Conservation (phyloP, 1,140 invertebrate species). For the Bombus vancouverensis region DNA sequence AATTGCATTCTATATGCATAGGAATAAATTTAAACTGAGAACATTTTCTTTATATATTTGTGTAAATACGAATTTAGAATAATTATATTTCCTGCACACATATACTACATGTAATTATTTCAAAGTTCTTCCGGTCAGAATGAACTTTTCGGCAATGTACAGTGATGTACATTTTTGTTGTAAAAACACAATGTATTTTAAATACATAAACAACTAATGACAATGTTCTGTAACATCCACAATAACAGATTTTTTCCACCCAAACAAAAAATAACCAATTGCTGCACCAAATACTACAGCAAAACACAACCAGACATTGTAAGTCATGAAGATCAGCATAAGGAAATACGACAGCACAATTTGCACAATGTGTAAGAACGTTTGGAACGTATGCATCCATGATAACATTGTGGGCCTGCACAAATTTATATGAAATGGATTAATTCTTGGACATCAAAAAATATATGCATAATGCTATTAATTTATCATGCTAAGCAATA, state of each 20-base stretch:
- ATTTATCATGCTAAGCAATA: not conserved
- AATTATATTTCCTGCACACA: constrained; percentile 30
- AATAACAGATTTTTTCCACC: constrained; percentile 94
- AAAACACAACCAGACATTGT: constrained; percentile 96
- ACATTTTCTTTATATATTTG: constrained; percentile 25
- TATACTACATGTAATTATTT: constrained; percentile 14
- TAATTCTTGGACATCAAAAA: not conserved
- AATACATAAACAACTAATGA: constrained; percentile 85
- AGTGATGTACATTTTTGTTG: constrained; percentile 32
- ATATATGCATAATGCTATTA: not conserved
- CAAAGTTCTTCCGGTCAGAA: not conserved
- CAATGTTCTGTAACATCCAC: constrained; percentile 98
- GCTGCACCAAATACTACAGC: constrained; percentile 95
- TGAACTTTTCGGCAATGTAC: constrained; percentile 33
- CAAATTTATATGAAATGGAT: constrained; percentile 68
- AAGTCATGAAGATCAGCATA: constrained; percentile 99
- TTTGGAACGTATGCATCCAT: constrained; percentile 92
- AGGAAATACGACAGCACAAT: constrained; percentile 95
- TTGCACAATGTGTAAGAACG: constrained; percentile 94
- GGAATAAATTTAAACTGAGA: constrained; percentile 45
- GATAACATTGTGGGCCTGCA: constrained; percentile 91
- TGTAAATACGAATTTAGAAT: constrained; percentile 36
- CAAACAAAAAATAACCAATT: constrained; percentile 96
- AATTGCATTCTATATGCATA: constrained; percentile 37
- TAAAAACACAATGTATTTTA: constrained; percentile 30